Evolutionary conservation across 2,888 invertebrate genomes (phyloP).

Genomic region (Noctua pronuba): DNA sequence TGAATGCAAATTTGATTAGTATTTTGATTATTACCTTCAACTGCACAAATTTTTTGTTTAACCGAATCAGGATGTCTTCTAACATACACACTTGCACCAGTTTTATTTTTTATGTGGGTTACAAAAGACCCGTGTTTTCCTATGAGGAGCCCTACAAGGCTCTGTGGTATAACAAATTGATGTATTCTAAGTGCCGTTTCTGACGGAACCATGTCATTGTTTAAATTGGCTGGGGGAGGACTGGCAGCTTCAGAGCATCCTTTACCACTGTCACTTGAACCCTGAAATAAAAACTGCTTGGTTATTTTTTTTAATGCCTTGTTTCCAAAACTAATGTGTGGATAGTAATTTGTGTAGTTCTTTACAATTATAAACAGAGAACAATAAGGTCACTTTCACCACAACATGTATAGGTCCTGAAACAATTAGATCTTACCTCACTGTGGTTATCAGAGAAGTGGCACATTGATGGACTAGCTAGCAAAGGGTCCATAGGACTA

Average conservation of each 20-base stretch:
- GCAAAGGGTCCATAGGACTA: conserved; percentile 93
- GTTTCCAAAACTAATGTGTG: not conserved
- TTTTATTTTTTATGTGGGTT: conserved; percentile 94
- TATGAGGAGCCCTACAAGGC: conserved; percentile 96
- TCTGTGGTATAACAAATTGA: conserved; percentile 94
- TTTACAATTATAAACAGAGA: not conserved
- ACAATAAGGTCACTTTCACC: not conserved
- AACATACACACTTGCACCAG: conserved; percentile 95
- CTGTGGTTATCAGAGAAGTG: conserved; percentile 93
- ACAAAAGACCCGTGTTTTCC: conserved; percentile 96
- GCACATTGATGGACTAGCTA: conserved; percentile 92
- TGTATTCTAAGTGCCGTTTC: conserved; percentile 90
- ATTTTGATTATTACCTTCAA: conserved; percentile 93
- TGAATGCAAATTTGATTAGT: not conserved
- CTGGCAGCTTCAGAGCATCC: conserved; percentile 94
- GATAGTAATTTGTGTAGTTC: not conserved
- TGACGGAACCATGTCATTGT: conserved; percentile 82
- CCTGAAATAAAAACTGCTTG: conserved; percentile 82
- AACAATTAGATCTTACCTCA: conserved; percentile 85
- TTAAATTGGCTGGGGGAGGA: conserved; percentile 92
- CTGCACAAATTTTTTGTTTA: conserved; percentile 95
- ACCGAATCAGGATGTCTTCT: conserved; percentile 93
- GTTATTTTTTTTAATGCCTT: not conserved
- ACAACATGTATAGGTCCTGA: not conserved
- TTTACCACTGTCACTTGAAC: conserved; percentile 96